Conservation (phyloP, 2,888 invertebrate species). For the Pachymerium ferrugineum region DNA sequence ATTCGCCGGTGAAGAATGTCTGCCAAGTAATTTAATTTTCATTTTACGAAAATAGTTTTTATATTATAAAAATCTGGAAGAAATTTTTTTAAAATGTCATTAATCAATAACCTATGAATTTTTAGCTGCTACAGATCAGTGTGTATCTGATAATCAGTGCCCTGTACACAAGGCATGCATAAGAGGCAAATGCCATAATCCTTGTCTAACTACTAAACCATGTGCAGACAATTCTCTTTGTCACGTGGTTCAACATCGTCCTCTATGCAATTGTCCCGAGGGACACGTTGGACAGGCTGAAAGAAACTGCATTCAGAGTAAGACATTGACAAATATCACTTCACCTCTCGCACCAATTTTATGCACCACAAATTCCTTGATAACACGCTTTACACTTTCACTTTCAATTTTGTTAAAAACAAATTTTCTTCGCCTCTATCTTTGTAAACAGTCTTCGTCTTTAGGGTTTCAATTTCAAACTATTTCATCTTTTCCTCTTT, state of each 20-base stretch:
- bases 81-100: neutral
- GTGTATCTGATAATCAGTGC: conserved; percentile 37
- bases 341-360: no score
- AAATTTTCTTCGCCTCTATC: neutral
- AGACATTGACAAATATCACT: no score
- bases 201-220: conserved; percentile 49
- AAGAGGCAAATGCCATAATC: conserved; percentile 37
- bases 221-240: conserved; percentile 52
- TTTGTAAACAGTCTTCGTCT: neutral
- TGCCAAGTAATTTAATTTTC: conserved; percentile 30
- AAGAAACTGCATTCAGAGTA: conserved; percentile 41
- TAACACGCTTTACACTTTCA: conserved; percentile 7
- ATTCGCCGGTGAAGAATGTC: conserved; percentile 35
- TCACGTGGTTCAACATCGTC: conserved; percentile 42
- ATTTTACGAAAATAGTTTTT: neutral
- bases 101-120: no score
- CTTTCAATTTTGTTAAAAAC: neutral
- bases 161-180: conserved; percentile 36
- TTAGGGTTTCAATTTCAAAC: neutral
- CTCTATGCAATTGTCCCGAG: conserved; percentile 45
- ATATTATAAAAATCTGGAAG: neutral
- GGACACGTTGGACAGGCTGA: conserved; percentile 44
- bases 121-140: neutral
- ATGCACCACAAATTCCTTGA: neutral
- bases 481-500: neutral